phyloP scores from a whole-genome alignment of 2,113 vertebrate species.

The Ursus arctos region DNA sequence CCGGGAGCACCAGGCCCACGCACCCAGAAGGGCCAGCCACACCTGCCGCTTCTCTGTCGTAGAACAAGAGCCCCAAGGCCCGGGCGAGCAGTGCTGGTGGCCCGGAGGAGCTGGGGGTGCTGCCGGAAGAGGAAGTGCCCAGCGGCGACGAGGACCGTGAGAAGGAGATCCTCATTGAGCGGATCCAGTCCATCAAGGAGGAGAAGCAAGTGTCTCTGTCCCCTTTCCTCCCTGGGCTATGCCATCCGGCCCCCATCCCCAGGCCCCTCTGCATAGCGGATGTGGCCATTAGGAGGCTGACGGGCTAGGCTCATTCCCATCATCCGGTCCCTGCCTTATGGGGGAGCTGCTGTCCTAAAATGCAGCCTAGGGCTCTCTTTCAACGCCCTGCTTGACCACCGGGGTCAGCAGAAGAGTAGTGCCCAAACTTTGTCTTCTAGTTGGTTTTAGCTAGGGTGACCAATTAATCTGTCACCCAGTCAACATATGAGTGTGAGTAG shows the following conservation, averaged over 20 bases:
- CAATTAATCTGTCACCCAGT: neutral
- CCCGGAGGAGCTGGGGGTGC: slow-evolving; percentile 84
- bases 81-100: slow-evolving; percentile 60
- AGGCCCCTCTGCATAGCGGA: neutral
- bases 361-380: neutral
- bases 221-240: fast-evolving
- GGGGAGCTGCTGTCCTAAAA: neutral
- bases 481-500: neutral
- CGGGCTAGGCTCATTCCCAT: fast-evolving
- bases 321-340: fast-evolving
- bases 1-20: neutral
- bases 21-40: slow-evolving; percentile 70
- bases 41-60: neutral
- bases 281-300: neutral
- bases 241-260: neutral
- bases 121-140: slow-evolving; percentile 92
- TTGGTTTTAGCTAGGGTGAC: neutral
- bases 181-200: slow-evolving; percentile 97
- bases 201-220: slow-evolving; percentile 92
- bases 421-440: neutral
- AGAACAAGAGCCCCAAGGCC: slow-evolving; percentile 87
- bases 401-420: neutral
- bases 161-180: slow-evolving; percentile 93
- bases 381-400: neutral
- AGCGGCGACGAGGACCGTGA: slow-evolving; percentile 91